Base-by-base conservation (phyloP, 2,797 vertebrate species). In the Florisuga fusca region DNA sequence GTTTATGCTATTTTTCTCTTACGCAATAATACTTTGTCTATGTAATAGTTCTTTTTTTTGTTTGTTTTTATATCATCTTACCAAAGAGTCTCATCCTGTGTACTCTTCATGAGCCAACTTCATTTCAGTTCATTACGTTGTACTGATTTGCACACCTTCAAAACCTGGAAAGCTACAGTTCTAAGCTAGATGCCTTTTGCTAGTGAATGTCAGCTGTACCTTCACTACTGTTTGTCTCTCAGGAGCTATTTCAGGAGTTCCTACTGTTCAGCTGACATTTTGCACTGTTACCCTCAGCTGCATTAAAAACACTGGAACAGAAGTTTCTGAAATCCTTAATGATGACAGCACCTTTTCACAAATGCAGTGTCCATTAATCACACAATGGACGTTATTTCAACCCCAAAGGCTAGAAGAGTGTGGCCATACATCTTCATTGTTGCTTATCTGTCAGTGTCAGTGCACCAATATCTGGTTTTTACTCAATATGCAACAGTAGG, bases 321-420 rank as follows among this genome's bases (percentile, higher is more conserved):
- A 67, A 41, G 68, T 54, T 87, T 84, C 75, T 67, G 85, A 93
- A 94, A 72, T 79, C n/a, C 72, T 67, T 72, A 51, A 48, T 59
- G 58, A 48, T 75, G 59, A 75, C 75, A 57, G 67, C 54, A 68
- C 86, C 66, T 94, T 84, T 84, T 58, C 91, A 33, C 58, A 51
- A 91, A 34, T 64, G n/a, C 71, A 23, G 17, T 2, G 1, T 50
- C 50, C 71, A 76, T 93, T 93, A 87, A 91, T 95, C 93, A 87
- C 9, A 7, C 31, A 7, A 12, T 45, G 58, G 76, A 72, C 1
- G 2, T 59, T 57, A 58, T 82, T 89, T 87, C 71, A 82, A 10
- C 2, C 1, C 57, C 43, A 6, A 81, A 76, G 62, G 62, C 88
- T 74, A 14, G n/a, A 27, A 54, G 62, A 67, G 57, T 13, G 41